A percentile compares a stretch with the other conserved stretches of the same genome.
Conservation (phyloP, 2,797 vertebrate genomes). For the Chrysocyon brachyurus region DNA sequence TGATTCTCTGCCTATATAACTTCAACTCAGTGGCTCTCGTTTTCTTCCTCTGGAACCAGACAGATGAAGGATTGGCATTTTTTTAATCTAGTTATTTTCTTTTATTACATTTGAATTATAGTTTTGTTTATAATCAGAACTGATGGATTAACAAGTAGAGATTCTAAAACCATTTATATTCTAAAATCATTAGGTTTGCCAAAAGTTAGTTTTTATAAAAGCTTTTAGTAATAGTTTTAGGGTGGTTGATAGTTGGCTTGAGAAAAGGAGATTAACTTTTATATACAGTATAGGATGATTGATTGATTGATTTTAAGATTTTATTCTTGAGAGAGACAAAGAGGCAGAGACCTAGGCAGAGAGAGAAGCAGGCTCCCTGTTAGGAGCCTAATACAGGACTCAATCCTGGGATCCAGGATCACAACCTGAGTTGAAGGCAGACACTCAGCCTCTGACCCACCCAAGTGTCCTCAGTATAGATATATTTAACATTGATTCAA, state of each 20-base stretch:
- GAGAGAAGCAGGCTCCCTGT: too few relatives aligned
- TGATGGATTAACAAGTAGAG: not conserved
- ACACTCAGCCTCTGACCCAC: too few relatives aligned
- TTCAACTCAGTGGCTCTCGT: not conserved
- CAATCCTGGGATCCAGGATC: too few relatives aligned
- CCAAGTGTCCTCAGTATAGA: not conserved
- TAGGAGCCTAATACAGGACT: too few relatives aligned
- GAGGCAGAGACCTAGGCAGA: too few relatives aligned
- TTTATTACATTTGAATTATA: conserved; percentile 24
- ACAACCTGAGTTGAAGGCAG: too few relatives aligned
- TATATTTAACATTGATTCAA: conserved; percentile 2
- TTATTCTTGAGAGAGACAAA: too few relatives aligned
- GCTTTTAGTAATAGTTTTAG: not conserved
- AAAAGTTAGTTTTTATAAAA: not conserved
- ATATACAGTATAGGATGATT: not conserved
- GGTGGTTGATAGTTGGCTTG: conserved; percentile 13
- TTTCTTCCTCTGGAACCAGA: not conserved
- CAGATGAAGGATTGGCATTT: not conserved
- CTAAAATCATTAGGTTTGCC: not conserved
- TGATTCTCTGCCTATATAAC: not conserved
- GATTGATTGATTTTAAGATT: too few relatives aligned
- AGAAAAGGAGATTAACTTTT: conserved; percentile 27
- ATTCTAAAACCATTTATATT: not conserved
- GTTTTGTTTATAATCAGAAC: conserved; percentile 57
- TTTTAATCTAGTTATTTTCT: not conserved